A percentile compares a stretch with the other conserved stretches of the same genome.
Conservation (phyloP, 2,888 invertebrate genomes). For the Trichopria drosophilae region DNA sequence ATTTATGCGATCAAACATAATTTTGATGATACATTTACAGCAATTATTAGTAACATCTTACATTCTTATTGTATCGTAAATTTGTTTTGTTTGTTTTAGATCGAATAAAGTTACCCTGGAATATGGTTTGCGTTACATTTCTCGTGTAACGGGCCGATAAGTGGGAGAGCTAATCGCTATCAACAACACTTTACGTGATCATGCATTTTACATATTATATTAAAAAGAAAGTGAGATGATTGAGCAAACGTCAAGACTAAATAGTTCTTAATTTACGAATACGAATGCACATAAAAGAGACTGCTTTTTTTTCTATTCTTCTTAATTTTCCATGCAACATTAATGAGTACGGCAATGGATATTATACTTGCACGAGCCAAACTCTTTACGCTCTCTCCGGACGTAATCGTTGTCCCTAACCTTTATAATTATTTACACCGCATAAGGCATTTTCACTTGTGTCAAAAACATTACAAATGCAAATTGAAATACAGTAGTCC, state of each 20-base stretch:
- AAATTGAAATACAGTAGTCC: no score
- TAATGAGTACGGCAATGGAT: conserved; percentile 23
- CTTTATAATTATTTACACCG: no score
- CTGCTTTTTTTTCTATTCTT: conserved; percentile 5
- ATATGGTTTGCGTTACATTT: no score
- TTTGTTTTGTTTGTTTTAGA: conserved; percentile 17
- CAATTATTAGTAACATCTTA: conserved; percentile 11
- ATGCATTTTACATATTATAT: conserved; percentile 4
- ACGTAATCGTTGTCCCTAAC: no score
- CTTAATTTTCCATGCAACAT: conserved; percentile 27
- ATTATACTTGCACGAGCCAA: no score
- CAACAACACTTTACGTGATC: conserved; percentile 16
- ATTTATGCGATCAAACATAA: no score
- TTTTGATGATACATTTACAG: conserved; percentile 10
- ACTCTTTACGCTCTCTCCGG: no score
- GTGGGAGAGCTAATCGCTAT: background rate
- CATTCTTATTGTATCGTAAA: conserved; percentile 14
- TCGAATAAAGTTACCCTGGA: conserved; percentile 16
- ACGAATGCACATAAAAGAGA: background rate
- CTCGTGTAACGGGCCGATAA: no score
- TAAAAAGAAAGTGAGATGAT: conserved; percentile 17
- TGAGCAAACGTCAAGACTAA: no score
- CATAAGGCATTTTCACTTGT: no score
- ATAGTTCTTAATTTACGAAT: conserved; percentile 6
- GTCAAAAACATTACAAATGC: no score